Evolutionary conservation across 1,140 invertebrate genomes (phyloP).

Genomic region (Brachionus manjavacas): DNA sequence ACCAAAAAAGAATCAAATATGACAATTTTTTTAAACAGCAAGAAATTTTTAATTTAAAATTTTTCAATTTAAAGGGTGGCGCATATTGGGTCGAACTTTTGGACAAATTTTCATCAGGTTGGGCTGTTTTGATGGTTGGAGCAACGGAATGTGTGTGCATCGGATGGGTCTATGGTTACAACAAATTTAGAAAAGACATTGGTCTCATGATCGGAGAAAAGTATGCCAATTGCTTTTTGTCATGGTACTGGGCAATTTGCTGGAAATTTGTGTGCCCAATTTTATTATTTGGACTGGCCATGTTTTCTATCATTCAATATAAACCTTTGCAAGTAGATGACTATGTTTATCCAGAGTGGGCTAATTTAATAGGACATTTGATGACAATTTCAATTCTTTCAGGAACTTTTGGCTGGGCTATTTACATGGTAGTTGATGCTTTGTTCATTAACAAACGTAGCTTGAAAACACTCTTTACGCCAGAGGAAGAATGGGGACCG

Average conservation of each 20-base stretch:
- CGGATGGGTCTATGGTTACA: conserved; percentile 58
- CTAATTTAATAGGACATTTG: conserved; percentile 30
- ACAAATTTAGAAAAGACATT: conserved; percentile 54
- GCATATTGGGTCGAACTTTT: conserved; percentile 35
- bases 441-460: background rate
- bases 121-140: conserved; percentile 76
- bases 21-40: too few relatives aligned
- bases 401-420: conserved; percentile 25
- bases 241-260: conserved; percentile 54
- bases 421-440: conserved; percentile 7
- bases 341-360: conserved; percentile 72
- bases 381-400: conserved; percentile 16
- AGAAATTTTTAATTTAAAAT: too few relatives aligned
- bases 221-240: conserved; percentile 44
- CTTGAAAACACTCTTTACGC: background rate
- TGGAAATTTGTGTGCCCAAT: conserved; percentile 57
- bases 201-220: conserved; percentile 57
- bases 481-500: conserved; percentile 21
- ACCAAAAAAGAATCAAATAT: too few relatives aligned
- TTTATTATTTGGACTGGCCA: conserved; percentile 50
- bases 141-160: conserved; percentile 60
- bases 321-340: conserved; percentile 48
- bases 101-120: conserved; percentile 66
- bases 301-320: conserved; percentile 32
- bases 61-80: background rate